Base-by-base conservation (phyloP, 2,797 vertebrate species). In the Lutra lutra region DNA sequence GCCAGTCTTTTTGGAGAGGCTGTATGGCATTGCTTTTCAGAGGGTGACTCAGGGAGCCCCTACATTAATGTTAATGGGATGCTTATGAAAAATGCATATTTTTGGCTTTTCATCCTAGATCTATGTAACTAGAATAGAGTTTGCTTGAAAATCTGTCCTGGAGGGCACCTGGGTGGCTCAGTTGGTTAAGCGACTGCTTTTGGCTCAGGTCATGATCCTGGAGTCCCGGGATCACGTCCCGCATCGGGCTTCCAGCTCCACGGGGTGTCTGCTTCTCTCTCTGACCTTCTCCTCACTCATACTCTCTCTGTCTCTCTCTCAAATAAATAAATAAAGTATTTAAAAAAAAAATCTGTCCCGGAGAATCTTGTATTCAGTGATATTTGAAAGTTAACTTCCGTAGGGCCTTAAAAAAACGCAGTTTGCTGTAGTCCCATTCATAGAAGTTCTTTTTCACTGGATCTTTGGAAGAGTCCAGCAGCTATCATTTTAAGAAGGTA, bases 321-420 rank as follows among this genome's bases (percentile, higher is more conserved):
- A 38, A 38, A 38, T 38, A 38, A 38, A 38, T 3, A 38, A 38
- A 38, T 38, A 38, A 38, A 38, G 38, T 38, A 38, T 38, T 38
- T 38, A 38, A 38, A 38, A 38, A 38, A 38, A 77, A 75, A 89
- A 40, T 82, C 40, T 83, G 27, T 54, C 60, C 54, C 38, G 46
- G 79, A 91, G 62, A 86, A 89, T 72, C 43, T 88, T 54, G 0
- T 72, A 66, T 62, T 94, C 46, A 84, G 1, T 80, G 56, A 32
- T 78, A 32, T 82, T 77, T 95, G 54, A 92, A 80, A 96, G 82
- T 91, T 91, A 91, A 78, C 54, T 77, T 87, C 38, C 79, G 11
- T 84, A 21, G 82, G 38, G 11, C 38, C 90, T 90, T 14, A 56
- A 93, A 72, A 85, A 73, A 54, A 27, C 40, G 62, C 54, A 86